Conservation (phyloP, 2,113 vertebrate species). For the Enhydra lutris region DNA sequence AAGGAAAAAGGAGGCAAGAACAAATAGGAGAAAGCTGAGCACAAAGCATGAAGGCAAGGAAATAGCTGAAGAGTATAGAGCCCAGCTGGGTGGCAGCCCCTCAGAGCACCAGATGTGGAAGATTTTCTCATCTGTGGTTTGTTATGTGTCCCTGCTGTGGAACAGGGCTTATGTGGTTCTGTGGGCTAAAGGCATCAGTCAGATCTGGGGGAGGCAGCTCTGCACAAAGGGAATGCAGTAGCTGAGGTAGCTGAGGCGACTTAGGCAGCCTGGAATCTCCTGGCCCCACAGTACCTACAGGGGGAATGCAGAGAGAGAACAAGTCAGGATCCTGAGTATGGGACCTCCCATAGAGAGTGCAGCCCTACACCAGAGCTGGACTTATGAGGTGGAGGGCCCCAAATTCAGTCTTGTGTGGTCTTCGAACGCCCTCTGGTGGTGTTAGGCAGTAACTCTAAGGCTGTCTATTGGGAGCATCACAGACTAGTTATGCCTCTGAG, state of each 20-base stretch:
- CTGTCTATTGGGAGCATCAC: not conserved
- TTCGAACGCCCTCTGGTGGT: conserved; percentile 26
- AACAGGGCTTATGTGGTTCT: not conserved
- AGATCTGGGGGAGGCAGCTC: not conserved
- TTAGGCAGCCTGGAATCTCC: not conserved
- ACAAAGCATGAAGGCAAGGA: not conserved
- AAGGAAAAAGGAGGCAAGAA: not conserved
- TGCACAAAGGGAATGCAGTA: not conserved
- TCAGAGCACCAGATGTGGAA: not conserved
- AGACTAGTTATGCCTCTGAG: not conserved
- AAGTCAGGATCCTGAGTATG: not conserved
- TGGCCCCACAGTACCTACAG: not conserved
- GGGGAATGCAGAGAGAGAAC: not conserved
- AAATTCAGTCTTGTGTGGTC: not conserved
- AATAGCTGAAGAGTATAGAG: not conserved
- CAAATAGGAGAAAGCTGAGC: not conserved
- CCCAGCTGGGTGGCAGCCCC: not conserved
- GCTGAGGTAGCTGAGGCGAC: not conserved
- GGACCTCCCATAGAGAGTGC: not conserved
- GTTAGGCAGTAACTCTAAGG: not conserved
- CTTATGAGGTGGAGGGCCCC: not conserved
- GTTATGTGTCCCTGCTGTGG: not conserved
- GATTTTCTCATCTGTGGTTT: not conserved
- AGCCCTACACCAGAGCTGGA: not conserved
- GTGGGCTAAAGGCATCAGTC: not conserved